These are phyloP conservation scores for Plectus sambesii DNA, from an alignment of 1,140 invertebrate genomes.

Conservation along the genomic window DNA sequence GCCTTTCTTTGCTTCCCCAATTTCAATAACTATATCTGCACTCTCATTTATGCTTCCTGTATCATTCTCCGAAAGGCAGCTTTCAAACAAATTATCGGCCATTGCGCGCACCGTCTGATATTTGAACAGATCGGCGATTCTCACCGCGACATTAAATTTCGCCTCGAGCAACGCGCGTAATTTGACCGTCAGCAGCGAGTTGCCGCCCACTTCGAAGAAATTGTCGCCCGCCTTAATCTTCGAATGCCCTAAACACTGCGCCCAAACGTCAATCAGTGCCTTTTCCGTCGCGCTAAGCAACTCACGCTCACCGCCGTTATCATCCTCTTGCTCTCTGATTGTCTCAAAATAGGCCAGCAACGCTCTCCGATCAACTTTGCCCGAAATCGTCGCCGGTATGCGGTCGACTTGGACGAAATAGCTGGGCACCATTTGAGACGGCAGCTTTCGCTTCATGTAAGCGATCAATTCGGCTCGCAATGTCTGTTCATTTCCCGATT, in stretches of 20 bases:
- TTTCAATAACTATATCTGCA: no score
- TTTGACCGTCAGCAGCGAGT: no score
- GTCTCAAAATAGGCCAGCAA: background rate
- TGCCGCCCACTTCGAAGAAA: constrained; percentile 4
- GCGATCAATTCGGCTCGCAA: constrained; percentile 15
- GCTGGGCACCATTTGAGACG: constrained; percentile 16
- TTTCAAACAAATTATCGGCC: no score
- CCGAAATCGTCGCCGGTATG: constrained; percentile 18
- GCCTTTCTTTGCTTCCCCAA: no score
- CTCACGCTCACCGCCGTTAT: constrained; percentile 1
- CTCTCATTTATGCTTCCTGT: no score
- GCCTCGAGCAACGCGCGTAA: no score
- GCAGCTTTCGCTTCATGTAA: constrained; percentile 10
- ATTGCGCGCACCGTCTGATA: no score
- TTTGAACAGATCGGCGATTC: no score
- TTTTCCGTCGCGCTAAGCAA: background rate
- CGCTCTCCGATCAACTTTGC: constrained; percentile 14
- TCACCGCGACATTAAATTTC: no score
- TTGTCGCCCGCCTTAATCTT: constrained; percentile 3
- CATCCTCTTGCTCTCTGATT: constrained; percentile 1
- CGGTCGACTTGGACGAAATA: constrained; percentile 8
- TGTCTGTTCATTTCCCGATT: background rate
- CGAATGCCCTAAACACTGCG: constrained; percentile 6
- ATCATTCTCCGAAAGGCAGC: no score
- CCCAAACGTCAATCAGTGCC: constrained; percentile 4